Evolutionary conservation across 2,797 vertebrate genomes (phyloP), one percentile per base, ranked within the genome.

Genomic region (Acestrorhynchus altus): DNA sequence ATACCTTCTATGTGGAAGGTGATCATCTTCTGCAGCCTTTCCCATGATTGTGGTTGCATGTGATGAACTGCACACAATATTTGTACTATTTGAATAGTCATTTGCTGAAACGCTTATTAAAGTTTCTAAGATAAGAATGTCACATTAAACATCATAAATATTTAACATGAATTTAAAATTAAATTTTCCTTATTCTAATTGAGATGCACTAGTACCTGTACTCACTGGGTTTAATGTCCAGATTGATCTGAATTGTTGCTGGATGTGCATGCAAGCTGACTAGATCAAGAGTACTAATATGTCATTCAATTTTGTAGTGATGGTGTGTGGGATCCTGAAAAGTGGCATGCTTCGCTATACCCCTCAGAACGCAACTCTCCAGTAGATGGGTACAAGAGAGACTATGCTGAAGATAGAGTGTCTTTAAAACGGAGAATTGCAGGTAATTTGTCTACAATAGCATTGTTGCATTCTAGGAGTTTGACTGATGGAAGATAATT

Each of bases 241-340:
- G 10, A 57, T 42, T 64, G 8, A 12, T 60, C 10, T 18, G n/a
- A 22, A 12, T 10, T 71, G 13, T 54, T 20, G 12, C 57, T 74
- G 1, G 15, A 9, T 49, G 3, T 71, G 39, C 20, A 18, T 0
- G 28, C 1, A 61, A 61, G 20, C 26, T 4, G 20, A n/a, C 59
- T 63, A 9, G 42, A 8, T n/a, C 0, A 40, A 12, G 71, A 12
- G 59, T 8, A 60, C 59, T 40, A 67, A 76, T 40, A 56, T 20
- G 12, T 78, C 0, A 76, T 76, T 85, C 49, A 42, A 54, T 86
- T 76, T 68, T 18, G 0, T 70, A 99, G 98, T 85, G 98, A 99
- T 87, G 97, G 98, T 0, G 95, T 99, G 68, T 99, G 98, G 98
- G 98, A 98, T 83, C 97, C 98, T 80, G 98, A 99, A 88, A 99